Conservation (phyloP, 1,140 invertebrate genomes). For the Pogonomyrmex californicus region DNA sequence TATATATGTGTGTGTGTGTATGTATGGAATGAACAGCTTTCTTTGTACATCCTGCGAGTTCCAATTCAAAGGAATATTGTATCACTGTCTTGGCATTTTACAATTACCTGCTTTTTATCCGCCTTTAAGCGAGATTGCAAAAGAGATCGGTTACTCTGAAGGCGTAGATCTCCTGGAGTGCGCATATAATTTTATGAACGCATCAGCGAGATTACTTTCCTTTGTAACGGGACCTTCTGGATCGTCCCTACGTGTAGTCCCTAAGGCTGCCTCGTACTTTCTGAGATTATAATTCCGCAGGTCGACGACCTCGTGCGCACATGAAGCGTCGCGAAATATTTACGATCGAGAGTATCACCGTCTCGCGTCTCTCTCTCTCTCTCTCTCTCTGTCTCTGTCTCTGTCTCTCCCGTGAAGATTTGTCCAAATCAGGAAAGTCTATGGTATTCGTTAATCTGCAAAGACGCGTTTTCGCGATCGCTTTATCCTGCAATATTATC, state of each 20-base stretch:
- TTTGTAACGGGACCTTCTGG: neutral
- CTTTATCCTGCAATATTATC: conserved; percentile 55
- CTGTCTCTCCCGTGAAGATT: neutral
- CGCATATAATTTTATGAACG: conserved; percentile 45
- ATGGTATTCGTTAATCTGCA: neutral
- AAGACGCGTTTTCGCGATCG: conserved; percentile 37
- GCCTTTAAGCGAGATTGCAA: conserved; percentile 7
- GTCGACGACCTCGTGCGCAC: neutral
- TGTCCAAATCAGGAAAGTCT: neutral
- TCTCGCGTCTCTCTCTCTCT: conserved; percentile 15
- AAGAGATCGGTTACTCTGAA: conserved; percentile 21
- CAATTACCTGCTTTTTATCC: conserved; percentile 19
- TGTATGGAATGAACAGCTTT: neutral
- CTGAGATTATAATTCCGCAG: conserved; percentile 37
- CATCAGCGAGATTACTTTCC: conserved; percentile 51
- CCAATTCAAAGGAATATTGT: conserved; percentile 9
- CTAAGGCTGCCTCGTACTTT: conserved; percentile 38
- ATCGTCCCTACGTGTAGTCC: conserved; percentile 1
- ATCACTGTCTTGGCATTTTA: conserved; percentile 5
- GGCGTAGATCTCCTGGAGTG: neutral
- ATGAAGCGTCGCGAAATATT: conserved; percentile 37
- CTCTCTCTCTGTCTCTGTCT: neutral
- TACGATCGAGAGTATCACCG: conserved; percentile 41
- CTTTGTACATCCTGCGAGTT: neutral
- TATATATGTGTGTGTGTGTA: too few species aligned